Base-by-base conservation (phyloP, 2,113 vertebrate species). In the Colius striatus region DNA sequence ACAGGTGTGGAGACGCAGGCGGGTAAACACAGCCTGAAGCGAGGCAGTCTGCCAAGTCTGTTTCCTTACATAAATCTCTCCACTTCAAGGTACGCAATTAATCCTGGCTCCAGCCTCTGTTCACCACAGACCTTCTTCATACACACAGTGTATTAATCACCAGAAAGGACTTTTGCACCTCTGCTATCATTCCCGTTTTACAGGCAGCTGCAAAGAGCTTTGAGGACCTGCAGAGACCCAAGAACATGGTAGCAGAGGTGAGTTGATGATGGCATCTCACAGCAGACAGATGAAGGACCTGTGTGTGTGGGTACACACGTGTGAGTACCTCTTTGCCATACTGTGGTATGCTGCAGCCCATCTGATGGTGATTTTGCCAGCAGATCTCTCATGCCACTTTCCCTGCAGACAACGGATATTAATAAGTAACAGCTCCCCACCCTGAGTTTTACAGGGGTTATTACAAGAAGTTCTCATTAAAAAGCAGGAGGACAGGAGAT, bases 11-110 rank as follows among this genome's bases (percentile, higher is more conserved):
- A 94, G 92, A 89, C 19, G 11, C 45, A 87, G 91, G 95, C 92
- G 92, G 92, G 96, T 91, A 97, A 97, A 97, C 94, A 90, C 57
- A 91, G 81, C 91, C 75, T 5, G 29, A 72, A 88, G 61, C 38
- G 7, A 72, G 96, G 97, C 94, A 97, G 81, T 45, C 38, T 0
- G 96, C 97, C 96, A 96, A 92, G 67, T 97, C 92, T 97, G 93
- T 94, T 97, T 97, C 94, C 96, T 97, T 97, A 96, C 96, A 96
- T 96, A 97, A 97, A 97, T 96, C 96, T 96, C 95, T 97, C 94
- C 94, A 95, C 95, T 97, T 94, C 94, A 97, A 97, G 92, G 96
- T 93, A 96, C 92, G 94, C 94, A 97, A 97, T 97, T 97, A 96
- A 97, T 97, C 96, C 95, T 9, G 84, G 94, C 94, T 97, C 96